A percentile compares a stretch with the other conserved stretches of the same genome.
These are phyloP conservation scores for Garrulus glandarius DNA, from an alignment of 2,797 vertebrate species.

Conservation along the genomic window DNA sequence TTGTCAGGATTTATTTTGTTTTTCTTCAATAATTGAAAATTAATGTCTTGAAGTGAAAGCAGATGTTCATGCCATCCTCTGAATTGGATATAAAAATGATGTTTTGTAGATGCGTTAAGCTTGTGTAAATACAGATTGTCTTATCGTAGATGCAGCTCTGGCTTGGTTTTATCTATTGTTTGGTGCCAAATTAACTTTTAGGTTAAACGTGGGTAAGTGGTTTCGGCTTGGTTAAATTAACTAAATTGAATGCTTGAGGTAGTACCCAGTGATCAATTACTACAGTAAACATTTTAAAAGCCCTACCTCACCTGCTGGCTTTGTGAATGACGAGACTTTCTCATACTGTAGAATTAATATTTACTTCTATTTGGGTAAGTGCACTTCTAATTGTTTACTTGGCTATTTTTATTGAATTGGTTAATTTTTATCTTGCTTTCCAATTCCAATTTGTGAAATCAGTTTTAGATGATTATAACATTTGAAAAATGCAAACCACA, in stretches of 20 bases:
- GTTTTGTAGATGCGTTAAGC: conserved; percentile 66
- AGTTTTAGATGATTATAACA: background rate
- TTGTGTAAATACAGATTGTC: conserved; percentile 46
- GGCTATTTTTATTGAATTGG: background rate
- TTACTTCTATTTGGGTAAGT: background rate
- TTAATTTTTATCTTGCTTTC: background rate
- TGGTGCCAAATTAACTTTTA: conserved; percentile 25
- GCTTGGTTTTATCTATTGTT: conserved; percentile 31
- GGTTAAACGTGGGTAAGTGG: background rate
- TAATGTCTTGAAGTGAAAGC: conserved; percentile 85
- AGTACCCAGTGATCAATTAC: background rate
- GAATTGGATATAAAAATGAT: conserved; percentile 75
- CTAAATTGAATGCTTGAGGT: background rate
- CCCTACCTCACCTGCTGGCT: background rate
- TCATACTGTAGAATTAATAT: background rate
- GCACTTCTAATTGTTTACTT: background rate
- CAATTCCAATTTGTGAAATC: background rate
- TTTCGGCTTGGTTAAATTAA: conserved; percentile 21
- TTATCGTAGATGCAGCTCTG: conserved; percentile 39
- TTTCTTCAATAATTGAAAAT: conserved; percentile 85
- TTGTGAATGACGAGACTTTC: background rate
- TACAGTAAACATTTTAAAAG: background rate
- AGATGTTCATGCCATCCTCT: conserved; percentile 80
- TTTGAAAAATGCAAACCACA: background rate
- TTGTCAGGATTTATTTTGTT: conserved; percentile 83